These are phyloP conservation scores for Pelobates fuscus DNA, from an alignment of 2,113 vertebrate genomes.

Conservation along the genomic window DNA sequence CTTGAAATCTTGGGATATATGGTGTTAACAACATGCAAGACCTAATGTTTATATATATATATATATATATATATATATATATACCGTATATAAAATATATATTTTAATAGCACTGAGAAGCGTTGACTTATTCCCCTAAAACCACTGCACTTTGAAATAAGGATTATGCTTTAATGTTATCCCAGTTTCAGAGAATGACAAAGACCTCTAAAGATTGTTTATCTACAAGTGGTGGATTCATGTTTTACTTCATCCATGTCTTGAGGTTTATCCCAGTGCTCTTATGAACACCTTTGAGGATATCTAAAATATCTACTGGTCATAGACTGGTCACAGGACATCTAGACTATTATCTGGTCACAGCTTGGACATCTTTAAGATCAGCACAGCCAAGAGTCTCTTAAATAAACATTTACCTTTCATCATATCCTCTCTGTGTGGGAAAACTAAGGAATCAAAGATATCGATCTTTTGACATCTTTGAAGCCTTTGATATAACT, in stretches of 20 bases:
- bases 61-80: not conserved
- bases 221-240: not conserved
- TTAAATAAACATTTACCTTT: constrained; percentile 12
- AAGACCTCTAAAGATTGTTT: too few relatives aligned
- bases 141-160: too few relatives aligned
- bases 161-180: too few relatives aligned
- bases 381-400: constrained; percentile 19
- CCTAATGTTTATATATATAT: too few relatives aligned
- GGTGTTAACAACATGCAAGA: too few relatives aligned
- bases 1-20: too few relatives aligned
- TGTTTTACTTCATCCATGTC: not conserved
- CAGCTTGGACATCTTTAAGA: not conserved
- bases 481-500: constrained; percentile 22
- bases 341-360: not conserved
- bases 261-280: not conserved
- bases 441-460: constrained; percentile 8
- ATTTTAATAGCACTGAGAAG: too few relatives aligned
- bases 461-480: constrained; percentile 30
- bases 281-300: not conserved
- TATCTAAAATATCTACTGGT: constrained; percentile 10
- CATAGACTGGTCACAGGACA: constrained; percentile 1
- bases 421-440: constrained; percentile 13
- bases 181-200: not conserved
- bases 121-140: too few relatives aligned
- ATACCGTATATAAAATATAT: not conserved